These are phyloP conservation scores for Periophthalmus magnuspinnatus DNA, from an alignment of 2,797 vertebrate genomes.

Conservation along the genomic window DNA sequence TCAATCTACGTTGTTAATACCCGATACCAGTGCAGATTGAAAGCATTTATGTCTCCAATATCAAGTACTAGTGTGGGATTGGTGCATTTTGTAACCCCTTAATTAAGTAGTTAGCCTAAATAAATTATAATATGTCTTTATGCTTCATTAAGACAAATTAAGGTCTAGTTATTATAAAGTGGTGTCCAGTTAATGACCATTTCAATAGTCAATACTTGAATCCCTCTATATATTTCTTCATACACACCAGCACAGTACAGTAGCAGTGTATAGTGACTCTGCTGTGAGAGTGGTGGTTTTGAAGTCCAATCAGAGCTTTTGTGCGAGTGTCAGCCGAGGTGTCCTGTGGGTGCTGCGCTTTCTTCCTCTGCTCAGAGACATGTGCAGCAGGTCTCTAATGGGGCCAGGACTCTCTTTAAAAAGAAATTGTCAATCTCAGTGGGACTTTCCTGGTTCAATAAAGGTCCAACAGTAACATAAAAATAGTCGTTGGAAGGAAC, in stretches of 20 bases:
- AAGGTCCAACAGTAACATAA: conserved; percentile 2
- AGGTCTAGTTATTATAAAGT: no score
- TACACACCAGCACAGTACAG: not conserved
- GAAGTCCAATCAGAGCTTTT: conserved; percentile 1
- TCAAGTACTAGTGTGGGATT: no score
- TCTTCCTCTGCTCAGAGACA: not conserved
- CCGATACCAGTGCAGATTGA: no score
- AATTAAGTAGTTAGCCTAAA: no score
- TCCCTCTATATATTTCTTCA: not conserved
- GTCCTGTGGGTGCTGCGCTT: conserved; percentile 8
- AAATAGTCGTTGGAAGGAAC: not conserved
- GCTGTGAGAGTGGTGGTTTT: not conserved
- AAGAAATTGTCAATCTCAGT: conserved; percentile 16
- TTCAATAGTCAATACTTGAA: not conserved
- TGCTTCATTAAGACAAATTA: no score
- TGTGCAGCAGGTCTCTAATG: conserved; percentile 3
- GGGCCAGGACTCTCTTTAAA: conserved; percentile 7
- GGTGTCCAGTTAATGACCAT: no score
- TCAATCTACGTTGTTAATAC: no score
- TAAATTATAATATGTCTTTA: no score
- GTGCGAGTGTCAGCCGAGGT: not conserved
- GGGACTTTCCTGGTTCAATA: conserved; percentile 8
- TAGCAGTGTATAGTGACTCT: not conserved
- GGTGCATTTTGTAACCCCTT: no score
- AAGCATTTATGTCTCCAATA: no score